Percentiles rank a stretch among this genome's conserved stretches.
Evolutionary conservation across 2,888 invertebrate species (phyloP).

Genomic region (Hoplodrina blanda): DNA sequence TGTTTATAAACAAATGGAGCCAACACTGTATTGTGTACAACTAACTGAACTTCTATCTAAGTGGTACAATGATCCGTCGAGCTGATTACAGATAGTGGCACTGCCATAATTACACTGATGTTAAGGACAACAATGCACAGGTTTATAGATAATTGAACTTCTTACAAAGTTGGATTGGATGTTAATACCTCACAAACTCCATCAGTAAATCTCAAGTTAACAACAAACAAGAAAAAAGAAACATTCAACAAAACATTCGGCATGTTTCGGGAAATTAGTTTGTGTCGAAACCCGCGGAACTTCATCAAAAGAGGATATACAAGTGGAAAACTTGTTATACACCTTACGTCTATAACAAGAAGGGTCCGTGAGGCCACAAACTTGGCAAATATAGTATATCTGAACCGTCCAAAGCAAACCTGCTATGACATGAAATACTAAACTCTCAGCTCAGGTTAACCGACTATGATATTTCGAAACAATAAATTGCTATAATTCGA

Average conservation of each 20-base stretch:
- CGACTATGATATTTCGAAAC: constrained; percentile 40
- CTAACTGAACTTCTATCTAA: constrained; percentile 35
- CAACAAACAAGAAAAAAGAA: constrained; percentile 48
- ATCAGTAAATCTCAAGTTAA: constrained; percentile 30
- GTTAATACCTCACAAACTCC: constrained; percentile 13
- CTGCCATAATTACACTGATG: neutral
- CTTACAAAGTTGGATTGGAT: constrained; percentile 21
- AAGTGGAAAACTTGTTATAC: constrained; percentile 34
- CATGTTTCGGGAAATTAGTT: constrained; percentile 45
- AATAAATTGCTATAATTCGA: constrained; percentile 49
- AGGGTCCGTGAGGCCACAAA: neutral
- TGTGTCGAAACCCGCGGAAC: constrained; percentile 34
- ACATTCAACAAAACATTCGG: constrained; percentile 33
- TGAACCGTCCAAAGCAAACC: neutral
- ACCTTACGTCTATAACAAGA: constrained; percentile 30
- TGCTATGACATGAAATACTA: constrained; percentile 18
- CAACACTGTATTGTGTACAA: constrained; percentile 31
- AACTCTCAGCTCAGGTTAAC: constrained; percentile 1
- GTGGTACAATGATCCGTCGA: constrained; percentile 21
- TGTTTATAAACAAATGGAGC: constrained; percentile 51
- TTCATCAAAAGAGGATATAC: constrained; percentile 48
- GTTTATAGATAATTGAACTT: constrained; percentile 10
- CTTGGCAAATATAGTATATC: neutral
- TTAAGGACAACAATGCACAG: neutral
- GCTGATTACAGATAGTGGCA: constrained; percentile 9